phyloP scores from a whole-genome alignment of 64 coral and sea anemone species.

The Actinia equina region DNA sequence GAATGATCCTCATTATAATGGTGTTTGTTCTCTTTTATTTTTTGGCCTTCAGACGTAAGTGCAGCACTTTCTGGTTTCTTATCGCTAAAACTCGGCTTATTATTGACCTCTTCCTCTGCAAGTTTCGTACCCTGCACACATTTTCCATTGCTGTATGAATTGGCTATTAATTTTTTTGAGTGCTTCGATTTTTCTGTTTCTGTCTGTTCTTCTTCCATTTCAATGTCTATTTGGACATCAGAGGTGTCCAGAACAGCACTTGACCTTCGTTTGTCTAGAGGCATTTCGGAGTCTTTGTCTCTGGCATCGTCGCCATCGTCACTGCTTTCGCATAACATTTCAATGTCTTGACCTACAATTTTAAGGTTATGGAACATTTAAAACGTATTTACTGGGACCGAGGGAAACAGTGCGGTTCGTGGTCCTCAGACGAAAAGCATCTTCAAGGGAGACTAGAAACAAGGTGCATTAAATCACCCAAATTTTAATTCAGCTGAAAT shows the following conservation, averaged over 20 bases:
- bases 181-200: not conserved
- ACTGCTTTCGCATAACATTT: slow-evolving; percentile 53
- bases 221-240: slow-evolving; percentile 9
- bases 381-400: too few species aligned
- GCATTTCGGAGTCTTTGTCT: not conserved
- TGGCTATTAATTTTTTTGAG: not conserved
- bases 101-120: not conserved
- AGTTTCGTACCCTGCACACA: not conserved
- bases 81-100: not conserved
- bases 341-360: slow-evolving; percentile 27
- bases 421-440: too few species aligned
- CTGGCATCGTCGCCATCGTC: slow-evolving; percentile 17
- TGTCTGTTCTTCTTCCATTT: slow-evolving; percentile 5
- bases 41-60: not conserved
- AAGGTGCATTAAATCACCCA: too few species aligned
- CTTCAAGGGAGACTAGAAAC: too few species aligned
- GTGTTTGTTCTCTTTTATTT: not conserved
- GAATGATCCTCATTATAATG: not conserved
- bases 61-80: slow-evolving; percentile 6
- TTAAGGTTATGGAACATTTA: not conserved
- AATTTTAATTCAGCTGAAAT: too few species aligned
- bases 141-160: not conserved
- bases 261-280: not conserved
- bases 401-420: too few species aligned
- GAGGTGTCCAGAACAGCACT: slow-evolving; percentile 20